Base-by-base conservation (phyloP, 2,888 invertebrate genomes). In the Orthosia gothica region DNA sequence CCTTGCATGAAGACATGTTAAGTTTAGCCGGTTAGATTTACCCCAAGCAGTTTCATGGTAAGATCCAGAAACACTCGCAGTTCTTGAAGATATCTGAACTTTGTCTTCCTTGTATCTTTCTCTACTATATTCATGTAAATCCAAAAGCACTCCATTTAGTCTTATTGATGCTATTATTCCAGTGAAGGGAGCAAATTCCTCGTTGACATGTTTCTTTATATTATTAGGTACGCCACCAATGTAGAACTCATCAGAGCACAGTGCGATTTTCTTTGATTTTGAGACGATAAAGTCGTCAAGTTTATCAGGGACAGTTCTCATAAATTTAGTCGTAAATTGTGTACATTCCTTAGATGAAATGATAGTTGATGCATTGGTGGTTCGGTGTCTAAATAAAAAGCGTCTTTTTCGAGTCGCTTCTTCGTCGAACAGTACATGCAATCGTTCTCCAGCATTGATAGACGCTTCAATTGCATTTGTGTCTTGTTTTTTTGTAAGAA, bases 31-130 rank as follows among this genome's bases (percentile, higher is more conserved):
- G 55, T 94, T 93, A 0, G 95, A 94, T 73, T 88, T 90, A 4
- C 95, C 94, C 96, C 95, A 96, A 64, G 90, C 88, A 23, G 90
- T 93, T 91, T 96, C 96, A 61, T 95, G 91, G 74, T 96, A 96
- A 5, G 92, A 92, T 32, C 94, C 94, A n/a, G 96, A 96, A 47
- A 96, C 82, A 80, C 96, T 96, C 2, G 95, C 95, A 20, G 95
- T 93, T 72, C 92, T 91, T 16, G 95, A 95, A 18, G 96, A 95
- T 13, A 96, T 85, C 74, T 95, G 95, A n/a, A 94, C 72, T 78
- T 82, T 89, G 40, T 90, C 89, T 40, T 92, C 91, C 75, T 90
- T 94, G 78, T 88, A 88, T 32, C 94, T 90, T 82, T 96, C 96
- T 13, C 92, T 81, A 68, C 87, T 92, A 49, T 83, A 90, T n/a